phyloP scores from a whole-genome alignment of 1,140 invertebrate genomes.

The Leptopilina clavipes region DNA sequence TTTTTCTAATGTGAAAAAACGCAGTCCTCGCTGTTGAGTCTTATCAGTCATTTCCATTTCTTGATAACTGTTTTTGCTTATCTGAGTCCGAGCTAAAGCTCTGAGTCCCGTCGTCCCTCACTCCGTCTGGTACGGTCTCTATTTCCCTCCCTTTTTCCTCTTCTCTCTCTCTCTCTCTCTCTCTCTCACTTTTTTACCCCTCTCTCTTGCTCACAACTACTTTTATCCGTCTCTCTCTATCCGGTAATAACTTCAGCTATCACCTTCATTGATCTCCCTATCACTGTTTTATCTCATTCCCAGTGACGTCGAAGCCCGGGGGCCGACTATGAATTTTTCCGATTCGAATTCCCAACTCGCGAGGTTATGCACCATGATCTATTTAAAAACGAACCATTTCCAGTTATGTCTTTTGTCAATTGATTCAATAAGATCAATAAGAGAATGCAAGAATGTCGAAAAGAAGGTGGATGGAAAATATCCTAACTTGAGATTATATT shows the following conservation, averaged over 20 bases:
- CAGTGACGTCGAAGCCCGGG: conserved; percentile 69
- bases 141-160: conserved; percentile 5
- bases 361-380: neutral
- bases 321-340: conserved; percentile 44
- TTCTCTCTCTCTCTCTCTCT: conserved; percentile 11
- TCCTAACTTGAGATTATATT: too few relatives aligned
- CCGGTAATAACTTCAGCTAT: conserved; percentile 75
- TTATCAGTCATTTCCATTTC: conserved; percentile 76
- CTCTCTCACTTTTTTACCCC: conserved; percentile 31
- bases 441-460: neutral
- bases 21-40: conserved; percentile 46
- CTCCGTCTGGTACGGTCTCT: conserved; percentile 30
- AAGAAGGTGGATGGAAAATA: too few relatives aligned
- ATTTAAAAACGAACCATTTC: neutral
- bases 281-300: conserved; percentile 73
- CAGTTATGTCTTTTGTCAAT: neutral
- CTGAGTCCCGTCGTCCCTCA: conserved; percentile 45
- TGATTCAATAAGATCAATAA: neutral
- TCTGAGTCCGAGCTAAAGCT: conserved; percentile 64
- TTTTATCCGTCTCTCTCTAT: conserved; percentile 69
- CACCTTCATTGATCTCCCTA: conserved; percentile 75
- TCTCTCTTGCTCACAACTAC: conserved; percentile 53
- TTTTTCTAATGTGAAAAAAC: conserved; percentile 53
- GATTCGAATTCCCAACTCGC: neutral
- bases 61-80: conserved; percentile 75